Evolutionary conservation across 1,140 invertebrate species (phyloP), one percentile per base, ranked within the genome.

Genomic region (Papilio aristodemus): DNA sequence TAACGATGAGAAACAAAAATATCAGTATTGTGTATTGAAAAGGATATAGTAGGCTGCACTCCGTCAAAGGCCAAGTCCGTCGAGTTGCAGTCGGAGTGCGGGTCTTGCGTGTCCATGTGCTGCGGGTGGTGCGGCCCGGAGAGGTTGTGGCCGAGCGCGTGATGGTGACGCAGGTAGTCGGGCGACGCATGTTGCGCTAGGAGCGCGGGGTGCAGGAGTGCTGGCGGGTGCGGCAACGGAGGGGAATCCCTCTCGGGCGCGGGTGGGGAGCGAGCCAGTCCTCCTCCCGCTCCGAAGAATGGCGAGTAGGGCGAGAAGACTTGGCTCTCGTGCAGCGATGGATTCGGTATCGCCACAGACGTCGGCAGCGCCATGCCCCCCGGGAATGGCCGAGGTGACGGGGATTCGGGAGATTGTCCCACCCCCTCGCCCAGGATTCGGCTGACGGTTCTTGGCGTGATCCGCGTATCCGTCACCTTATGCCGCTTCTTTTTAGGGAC

Each of bases 391-490:
- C 95, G 94, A 68, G 95, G 95, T 32, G 95, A 95, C 27, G 95
- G 95, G 64, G 94, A 94, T 74, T 93, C 93, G 8, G 94, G 93
- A 19, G 94, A 93, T 72, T 94, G 94, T 36, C 94, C 94, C 75
- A 94, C 94, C 25, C 95, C 95, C 75, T 97, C 96, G 67, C 96
- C 96, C 69, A 97, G 88, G 69, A 97, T 96, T 71, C 97, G 93
- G 82, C 95, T 97, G 9, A 97, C 96, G 39, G 97, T 97, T 68
- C 97, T 93, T 4, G 98, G 97, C 9, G 97, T 98, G 68, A 99
- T 97, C 71, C 98, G 94, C 43, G 98, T 98, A 86, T 99, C 98
- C 13, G 98, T 99, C 68, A 99, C 96, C 95, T 99, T 99, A 86
- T 99, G 98, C 17, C 98, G 93, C 92, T 98, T 99, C 92, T 98